phyloP scores from a whole-genome alignment of 2,113 vertebrate genomes.

The Pelmatolapia mariae region DNA sequence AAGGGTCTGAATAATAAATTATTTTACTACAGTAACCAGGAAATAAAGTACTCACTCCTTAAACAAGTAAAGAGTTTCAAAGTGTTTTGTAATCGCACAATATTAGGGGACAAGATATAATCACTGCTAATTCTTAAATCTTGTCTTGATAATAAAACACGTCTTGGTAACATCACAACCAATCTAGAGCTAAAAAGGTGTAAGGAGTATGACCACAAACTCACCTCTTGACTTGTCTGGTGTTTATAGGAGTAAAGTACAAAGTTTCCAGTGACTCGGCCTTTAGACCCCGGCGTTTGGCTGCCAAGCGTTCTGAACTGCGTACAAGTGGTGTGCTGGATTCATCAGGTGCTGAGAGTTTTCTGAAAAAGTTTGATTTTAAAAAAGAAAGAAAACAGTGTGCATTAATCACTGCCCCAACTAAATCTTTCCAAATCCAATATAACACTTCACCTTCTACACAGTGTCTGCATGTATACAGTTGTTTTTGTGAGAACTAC shows the following conservation, averaged over 20 bases:
- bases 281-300: constrained; percentile 58
- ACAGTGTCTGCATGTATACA: not conserved
- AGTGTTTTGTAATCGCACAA: not conserved
- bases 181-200: not conserved
- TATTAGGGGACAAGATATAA: not conserved
- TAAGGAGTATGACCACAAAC: not conserved
- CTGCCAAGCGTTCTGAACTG: constrained; percentile 68
- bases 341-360: constrained; percentile 56
- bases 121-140: not conserved
- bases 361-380: constrained; percentile 51
- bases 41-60: not conserved
- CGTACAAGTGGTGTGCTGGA: constrained; percentile 63
- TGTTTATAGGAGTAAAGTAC: constrained; percentile 83
- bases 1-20: not conserved
- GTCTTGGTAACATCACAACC: not conserved
- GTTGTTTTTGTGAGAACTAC: not conserved
- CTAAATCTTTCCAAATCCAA: not conserved
- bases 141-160: not conserved
- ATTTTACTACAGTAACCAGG: not conserved
- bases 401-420: not conserved
- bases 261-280: constrained; percentile 82
- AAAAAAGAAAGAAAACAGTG: not conserved
- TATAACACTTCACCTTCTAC: not conserved
- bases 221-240: constrained; percentile 30
- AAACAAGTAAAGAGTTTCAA: not conserved